Conservation (phyloP, 2,113 vertebrate genomes). For the Gymnogyps californianus region DNA sequence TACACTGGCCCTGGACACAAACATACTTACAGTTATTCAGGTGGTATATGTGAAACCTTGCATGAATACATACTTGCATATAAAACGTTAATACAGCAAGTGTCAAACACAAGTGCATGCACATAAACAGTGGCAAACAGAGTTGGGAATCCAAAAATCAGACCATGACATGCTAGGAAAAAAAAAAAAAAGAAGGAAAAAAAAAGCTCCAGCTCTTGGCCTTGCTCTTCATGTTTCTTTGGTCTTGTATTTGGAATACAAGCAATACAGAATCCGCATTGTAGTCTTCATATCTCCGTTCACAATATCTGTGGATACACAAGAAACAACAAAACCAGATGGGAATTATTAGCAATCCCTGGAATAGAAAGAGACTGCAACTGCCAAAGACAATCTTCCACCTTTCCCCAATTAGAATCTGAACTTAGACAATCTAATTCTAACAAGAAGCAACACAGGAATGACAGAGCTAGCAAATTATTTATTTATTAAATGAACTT, state of each 20-base stretch:
- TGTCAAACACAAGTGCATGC: background rate
- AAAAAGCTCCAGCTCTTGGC: background rate
- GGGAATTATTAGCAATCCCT: background rate
- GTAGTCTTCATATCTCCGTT: constrained; percentile 78
- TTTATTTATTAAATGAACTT: background rate
- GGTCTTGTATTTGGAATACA: constrained; percentile 83
- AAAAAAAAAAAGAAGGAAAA: rapidly evolving
- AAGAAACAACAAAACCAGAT: background rate
- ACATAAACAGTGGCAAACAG: background rate
- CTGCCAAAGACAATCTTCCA: background rate
- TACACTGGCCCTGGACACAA: background rate
- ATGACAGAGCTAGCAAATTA: background rate
- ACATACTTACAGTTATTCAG: background rate
- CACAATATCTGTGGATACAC: constrained; percentile 81
- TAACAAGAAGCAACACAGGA: background rate
- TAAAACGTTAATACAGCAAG: background rate
- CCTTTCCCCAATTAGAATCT: background rate
- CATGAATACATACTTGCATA: background rate
- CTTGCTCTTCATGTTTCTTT: constrained; percentile 55
- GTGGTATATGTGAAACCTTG: background rate
- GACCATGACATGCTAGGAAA: background rate
- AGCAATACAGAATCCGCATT: constrained; percentile 81
- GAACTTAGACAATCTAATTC: background rate
- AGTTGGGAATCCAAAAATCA: background rate
- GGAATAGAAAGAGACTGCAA: background rate